phyloP scores from a whole-genome alignment of 2,797 vertebrate genomes.

The Myotis pilosus region DNA sequence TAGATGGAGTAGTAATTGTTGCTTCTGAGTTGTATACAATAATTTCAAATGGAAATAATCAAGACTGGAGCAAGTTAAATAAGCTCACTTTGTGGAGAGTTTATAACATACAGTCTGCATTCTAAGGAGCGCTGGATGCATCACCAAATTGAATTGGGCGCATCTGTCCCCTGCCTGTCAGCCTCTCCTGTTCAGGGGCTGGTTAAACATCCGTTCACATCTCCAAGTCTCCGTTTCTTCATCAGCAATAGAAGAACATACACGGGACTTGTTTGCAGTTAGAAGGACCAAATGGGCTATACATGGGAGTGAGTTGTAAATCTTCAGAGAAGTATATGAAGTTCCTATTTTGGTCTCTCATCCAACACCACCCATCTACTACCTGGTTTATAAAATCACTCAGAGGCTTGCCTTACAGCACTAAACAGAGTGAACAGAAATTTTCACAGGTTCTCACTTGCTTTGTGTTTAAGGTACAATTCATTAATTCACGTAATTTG shows the following conservation, averaged over 20 bases:
- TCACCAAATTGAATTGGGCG: background rate
- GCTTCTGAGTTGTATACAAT: too few relatives aligned
- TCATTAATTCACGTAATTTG: background rate
- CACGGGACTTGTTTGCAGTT: too few relatives aligned
- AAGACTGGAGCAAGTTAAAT: background rate
- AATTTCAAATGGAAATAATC: background rate
- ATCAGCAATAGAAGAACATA: too few relatives aligned
- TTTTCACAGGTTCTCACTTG: background rate
- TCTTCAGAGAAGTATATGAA: too few relatives aligned
- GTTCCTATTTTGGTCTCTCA: too few relatives aligned
- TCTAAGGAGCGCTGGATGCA: background rate
- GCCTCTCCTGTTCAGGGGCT: background rate
- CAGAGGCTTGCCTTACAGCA: background rate
- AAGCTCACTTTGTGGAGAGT: background rate
- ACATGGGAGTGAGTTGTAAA: too few relatives aligned
- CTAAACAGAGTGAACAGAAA: background rate
- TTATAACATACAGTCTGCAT: background rate
- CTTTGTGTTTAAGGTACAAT: background rate
- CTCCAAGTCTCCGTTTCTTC: too few relatives aligned
- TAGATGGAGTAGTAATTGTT: too few relatives aligned
- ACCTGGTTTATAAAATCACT: background rate
- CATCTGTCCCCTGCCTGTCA: background rate
- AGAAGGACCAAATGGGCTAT: too few relatives aligned
- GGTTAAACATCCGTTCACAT: too few relatives aligned
- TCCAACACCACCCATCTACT: background rate